These are phyloP conservation scores for Neodontobutis hainanensis DNA, from an alignment of 2,113 vertebrate genomes.

Conservation along the genomic window DNA sequence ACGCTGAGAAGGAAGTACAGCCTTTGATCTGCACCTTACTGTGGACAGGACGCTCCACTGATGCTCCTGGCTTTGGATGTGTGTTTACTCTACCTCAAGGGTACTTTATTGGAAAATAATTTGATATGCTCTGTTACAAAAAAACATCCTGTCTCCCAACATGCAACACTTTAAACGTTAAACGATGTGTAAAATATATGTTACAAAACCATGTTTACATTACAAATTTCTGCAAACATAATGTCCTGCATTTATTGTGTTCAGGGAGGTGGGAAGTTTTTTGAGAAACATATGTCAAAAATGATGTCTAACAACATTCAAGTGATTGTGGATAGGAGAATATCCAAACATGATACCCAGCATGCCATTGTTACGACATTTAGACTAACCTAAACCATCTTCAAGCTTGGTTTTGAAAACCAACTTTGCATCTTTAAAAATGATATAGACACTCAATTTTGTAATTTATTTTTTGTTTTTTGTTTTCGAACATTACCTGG, in stretches of 20 bases:
- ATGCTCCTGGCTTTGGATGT: conserved; percentile 57
- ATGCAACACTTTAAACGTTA: neutral
- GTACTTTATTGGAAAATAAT: conserved; percentile 46
- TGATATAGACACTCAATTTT: no score
- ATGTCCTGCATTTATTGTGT: neutral
- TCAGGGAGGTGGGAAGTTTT: no score
- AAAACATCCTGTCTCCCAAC: conserved; percentile 4
- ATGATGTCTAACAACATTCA: no score
- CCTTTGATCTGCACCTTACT: conserved; percentile 75
- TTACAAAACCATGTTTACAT: neutral
- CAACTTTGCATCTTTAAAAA: no score
- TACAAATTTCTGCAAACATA: neutral
- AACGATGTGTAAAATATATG: neutral
- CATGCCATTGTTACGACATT: no score
- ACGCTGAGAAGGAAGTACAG: conserved; percentile 51
- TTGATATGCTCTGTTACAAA: conserved; percentile 27
- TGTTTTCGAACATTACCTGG: no score
- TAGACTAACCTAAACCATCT: no score
- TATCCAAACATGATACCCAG: no score
- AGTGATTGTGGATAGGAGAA: no score
- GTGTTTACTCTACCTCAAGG: conserved; percentile 69
- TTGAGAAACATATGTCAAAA: no score
- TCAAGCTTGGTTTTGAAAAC: no score
- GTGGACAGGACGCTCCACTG: conserved; percentile 67
- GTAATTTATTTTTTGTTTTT: no score